Evolutionary conservation across 2,797 vertebrate genomes (phyloP), one percentile per base, ranked within the genome.

Genomic region (Astyanax mexicanus): DNA sequence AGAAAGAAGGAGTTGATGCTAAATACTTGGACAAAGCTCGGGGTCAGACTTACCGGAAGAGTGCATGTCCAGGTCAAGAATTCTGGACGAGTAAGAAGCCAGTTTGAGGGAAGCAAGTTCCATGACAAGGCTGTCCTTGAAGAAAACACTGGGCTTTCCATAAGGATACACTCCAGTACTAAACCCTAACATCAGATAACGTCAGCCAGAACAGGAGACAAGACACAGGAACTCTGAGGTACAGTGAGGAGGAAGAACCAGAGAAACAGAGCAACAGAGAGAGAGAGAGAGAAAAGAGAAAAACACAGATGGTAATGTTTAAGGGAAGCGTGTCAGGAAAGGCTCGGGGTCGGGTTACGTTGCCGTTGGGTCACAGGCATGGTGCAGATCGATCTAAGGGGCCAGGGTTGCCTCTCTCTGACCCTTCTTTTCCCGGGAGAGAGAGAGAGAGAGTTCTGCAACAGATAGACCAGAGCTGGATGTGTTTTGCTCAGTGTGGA

Each of bases 301-400:
- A 78, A 81, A 72, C 75, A 81, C 84, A 84, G 75, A 83, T 86
- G 81, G 81, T 58, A 83, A 69, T 77, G 79, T 57, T 84, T 81
- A 84, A 76, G 47, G 25, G 57, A 78, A 72, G 72, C 42, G 67
- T 78, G 77, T 78, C 47, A 55, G 57, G 52, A 15, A 13, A 69
- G 76, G 62, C 23, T 32, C 44, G 78, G 84, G 80, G 83, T 83
- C 40, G 35, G 47, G 51, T 81, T 75, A 76, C 74, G 1, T 37
- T 72, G 69, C 47, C 73, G 64, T 69, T 69, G 72, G 73, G 64
- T 71, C 49, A 19, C 5, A 13, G 52, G 52, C 25, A 27, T 27
- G 23, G 13, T 13, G 23, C 5, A 52, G 25, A 55, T 55, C 52
- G 23, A 76, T 64, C 23, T 35, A 38, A 72, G 25, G 76, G 75